phyloP scores from a whole-genome alignment of 1,140 invertebrate species.

The Cryptotermes secundus region DNA sequence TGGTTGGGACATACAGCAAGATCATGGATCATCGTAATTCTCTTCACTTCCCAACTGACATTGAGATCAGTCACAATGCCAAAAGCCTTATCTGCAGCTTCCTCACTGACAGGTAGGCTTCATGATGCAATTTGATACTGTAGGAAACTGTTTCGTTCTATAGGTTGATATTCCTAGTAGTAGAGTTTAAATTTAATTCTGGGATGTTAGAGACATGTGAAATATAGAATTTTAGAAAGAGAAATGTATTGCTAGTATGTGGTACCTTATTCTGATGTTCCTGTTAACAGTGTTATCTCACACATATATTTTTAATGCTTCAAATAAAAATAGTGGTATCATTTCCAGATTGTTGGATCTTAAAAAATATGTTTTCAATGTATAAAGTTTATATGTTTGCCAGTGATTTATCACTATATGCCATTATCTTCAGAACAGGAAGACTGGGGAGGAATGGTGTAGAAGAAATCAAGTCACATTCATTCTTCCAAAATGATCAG shows the following conservation, averaged over 20 bases:
- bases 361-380: too few species aligned
- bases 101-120: slow-evolving; percentile 70
- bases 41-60: slow-evolving; percentile 90
- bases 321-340: too few species aligned
- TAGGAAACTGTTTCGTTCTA: background rate
- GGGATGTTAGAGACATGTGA: too few species aligned
- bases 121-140: slow-evolving; percentile 22
- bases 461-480: slow-evolving; percentile 92
- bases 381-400: too few species aligned
- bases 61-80: slow-evolving; percentile 87
- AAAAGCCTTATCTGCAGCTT: slow-evolving; percentile 93
- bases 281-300: too few species aligned
- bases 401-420: background rate
- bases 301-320: too few species aligned
- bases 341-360: too few species aligned
- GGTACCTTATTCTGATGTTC: too few species aligned
- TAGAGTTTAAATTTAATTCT: background rate
- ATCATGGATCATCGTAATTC: slow-evolving; percentile 99
- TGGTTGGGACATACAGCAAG: slow-evolving; percentile 95
- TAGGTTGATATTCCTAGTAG: slow-evolving; percentile 6
- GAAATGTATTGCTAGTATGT: too few species aligned
- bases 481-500: slow-evolving; percentile 94
- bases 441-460: slow-evolving; percentile 92
- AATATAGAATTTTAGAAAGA: too few species aligned
- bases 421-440: slow-evolving; percentile 50